phyloP scores from a whole-genome alignment of 2,888 invertebrate genomes.

The Phorcus lineatus region DNA sequence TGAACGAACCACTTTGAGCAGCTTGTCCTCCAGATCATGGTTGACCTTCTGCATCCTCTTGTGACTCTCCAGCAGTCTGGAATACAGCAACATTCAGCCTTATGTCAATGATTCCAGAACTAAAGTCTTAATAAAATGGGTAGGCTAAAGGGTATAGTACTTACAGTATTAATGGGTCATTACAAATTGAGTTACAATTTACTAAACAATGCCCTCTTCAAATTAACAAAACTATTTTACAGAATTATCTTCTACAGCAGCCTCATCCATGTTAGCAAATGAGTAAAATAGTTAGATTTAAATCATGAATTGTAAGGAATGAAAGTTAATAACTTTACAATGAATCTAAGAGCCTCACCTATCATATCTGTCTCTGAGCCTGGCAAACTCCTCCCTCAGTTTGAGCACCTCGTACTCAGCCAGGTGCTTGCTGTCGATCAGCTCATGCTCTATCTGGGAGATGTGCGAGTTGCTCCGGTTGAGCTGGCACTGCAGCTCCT shows the following conservation, averaged over 20 bases:
- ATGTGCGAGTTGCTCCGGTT: constrained; percentile 89
- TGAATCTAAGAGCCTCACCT: constrained; percentile 78
- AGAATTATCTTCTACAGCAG: no score
- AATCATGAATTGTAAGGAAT: no score
- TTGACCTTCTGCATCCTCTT: constrained; percentile 95
- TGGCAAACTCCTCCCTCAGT: constrained; percentile 87
- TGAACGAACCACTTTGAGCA: constrained; percentile 86
- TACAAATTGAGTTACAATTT: no score
- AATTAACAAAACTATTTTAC: no score
- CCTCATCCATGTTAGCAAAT: no score
- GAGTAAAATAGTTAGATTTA: no score
- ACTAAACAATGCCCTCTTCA: no score
- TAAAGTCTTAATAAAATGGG: no score
- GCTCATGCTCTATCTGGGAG: constrained; percentile 89
- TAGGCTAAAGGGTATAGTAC: no score
- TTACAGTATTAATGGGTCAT: no score
- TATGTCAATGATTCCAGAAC: not conserved
- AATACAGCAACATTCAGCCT: constrained; percentile 50
- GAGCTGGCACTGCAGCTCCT: constrained; percentile 88
- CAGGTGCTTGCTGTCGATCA: constrained; percentile 83
- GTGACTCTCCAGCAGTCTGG: constrained; percentile 92
- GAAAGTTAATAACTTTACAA: not conserved
- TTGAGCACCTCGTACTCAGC: constrained; percentile 85
- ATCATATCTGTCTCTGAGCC: constrained; percentile 95
- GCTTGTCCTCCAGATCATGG: constrained; percentile 94